These are phyloP conservation scores for Siphlonurus alternatus DNA, from an alignment of 2,888 invertebrate species.

Conservation along the genomic window DNA sequence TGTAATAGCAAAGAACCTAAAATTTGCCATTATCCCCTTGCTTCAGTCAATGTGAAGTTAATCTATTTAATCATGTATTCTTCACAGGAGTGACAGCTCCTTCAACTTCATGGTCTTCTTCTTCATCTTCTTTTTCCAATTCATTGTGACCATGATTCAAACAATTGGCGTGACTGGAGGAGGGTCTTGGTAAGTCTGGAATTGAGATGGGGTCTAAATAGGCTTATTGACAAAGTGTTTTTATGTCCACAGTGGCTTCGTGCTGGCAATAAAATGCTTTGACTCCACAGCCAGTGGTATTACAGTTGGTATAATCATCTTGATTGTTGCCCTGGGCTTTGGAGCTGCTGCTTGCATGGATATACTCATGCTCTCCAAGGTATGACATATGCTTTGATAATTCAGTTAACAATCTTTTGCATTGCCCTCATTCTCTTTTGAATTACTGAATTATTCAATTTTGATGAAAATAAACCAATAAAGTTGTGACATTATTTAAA, in stretches of 20 bases:
- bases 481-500: no score
- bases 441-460: no score
- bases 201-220: conserved; percentile 6
- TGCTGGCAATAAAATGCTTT: conserved; percentile 50
- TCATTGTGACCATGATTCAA: conserved; percentile 72
- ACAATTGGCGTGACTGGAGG: conserved; percentile 69
- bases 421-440: no score
- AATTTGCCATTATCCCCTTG: background rate
- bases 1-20: background rate
- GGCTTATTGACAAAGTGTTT: background rate
- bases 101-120: conserved; percentile 99
- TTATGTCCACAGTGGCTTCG: conserved; percentile 48
- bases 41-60: background rate
- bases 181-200: conserved; percentile 65
- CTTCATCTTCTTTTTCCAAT: conserved; percentile 95
- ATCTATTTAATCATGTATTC: conserved; percentile 9
- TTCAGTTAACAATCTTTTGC: no score
- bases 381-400: conserved; percentile 25
- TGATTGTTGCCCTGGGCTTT: conserved; percentile 65
- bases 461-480: no score
- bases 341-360: conserved; percentile 57
- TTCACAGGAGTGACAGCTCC: conserved; percentile 80
- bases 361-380: conserved; percentile 72
- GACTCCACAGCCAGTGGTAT: conserved; percentile 36
- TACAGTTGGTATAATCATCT: conserved; percentile 58